Evolutionary conservation across 2,113 vertebrate species (phyloP), one percentile per base, ranked within the genome.

Genomic region (Eptesicus fuscus): DNA sequence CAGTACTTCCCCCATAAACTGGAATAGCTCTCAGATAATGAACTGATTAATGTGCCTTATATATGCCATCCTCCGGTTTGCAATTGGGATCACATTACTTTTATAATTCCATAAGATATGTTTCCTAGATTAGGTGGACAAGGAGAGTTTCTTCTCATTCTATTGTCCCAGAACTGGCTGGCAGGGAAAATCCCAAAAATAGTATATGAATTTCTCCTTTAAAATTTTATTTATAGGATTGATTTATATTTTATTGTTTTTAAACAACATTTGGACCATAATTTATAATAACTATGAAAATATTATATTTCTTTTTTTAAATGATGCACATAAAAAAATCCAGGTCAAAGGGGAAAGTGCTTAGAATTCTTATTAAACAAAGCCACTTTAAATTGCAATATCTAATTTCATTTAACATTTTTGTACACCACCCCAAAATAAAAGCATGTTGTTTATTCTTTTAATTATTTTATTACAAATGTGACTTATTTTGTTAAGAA

Each of bases 181-280:
- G 32, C 13, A 83, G 65, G 14, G 1, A 67, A 90, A 93, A 80
- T 82, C 44, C 16, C 20, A 83, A 51, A 84, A 79, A 51, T 28
- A 7, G 22, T 73, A 70, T 28, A 17, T 76, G 9, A 32, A 69
- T 80, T 76, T 95, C 23, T 93, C 35, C 61, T 93, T 93, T 93
- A 91, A 76, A 53, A 42, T 87, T 82, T 78, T 87, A 86, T 88
- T 78, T 93, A 1, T 23, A 70, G 49, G 9, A 22, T 18, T 87
- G 10, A 25, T 82, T 96, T 93, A 86, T 35, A 88, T 70, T 91
- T 91, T 51, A 82, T n/a, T 90, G 23, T 76, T 59, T 12, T 82
- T 61, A 73, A 92, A 73, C 59, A 93, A 70, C 53, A 93, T 78
- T 82, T 88, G 71, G 76, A 71, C 17, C 42, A 79, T 84, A 78